Percentiles rank a stretch among this genome's conserved stretches.
phyloP scores from a whole-genome alignment of 2,113 vertebrate genomes.

The Megaceryle maxima region DNA sequence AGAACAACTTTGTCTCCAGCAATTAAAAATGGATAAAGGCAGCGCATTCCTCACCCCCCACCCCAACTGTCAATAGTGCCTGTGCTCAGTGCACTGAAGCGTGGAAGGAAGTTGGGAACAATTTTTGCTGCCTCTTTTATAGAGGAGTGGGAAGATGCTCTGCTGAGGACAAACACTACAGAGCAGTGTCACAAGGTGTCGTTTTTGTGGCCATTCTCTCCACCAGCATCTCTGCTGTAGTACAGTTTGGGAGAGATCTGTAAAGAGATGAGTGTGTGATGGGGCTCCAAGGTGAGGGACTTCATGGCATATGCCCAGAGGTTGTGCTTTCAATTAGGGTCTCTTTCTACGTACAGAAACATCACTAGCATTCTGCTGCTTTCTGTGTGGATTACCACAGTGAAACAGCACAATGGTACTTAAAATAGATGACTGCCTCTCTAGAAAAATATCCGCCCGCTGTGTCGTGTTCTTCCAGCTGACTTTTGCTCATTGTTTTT shows the following conservation, averaged over 20 bases:
- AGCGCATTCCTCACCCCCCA: background rate
- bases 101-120: slow-evolving; percentile 30
- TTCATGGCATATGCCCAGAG: background rate
- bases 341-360: background rate
- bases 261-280: background rate
- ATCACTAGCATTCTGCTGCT: background rate
- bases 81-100: background rate
- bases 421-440: slow-evolving; percentile 50
- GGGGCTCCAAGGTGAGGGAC: background rate
- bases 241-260: background rate
- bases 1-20: slow-evolving; percentile 68
- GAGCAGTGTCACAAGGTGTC: background rate
- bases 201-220: background rate
- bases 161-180: background rate
- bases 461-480: slow-evolving; percentile 34
- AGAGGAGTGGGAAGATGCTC: background rate
- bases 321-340: background rate
- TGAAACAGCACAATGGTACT: slow-evolving; percentile 32
- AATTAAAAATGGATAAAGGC: slow-evolving; percentile 81
- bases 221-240: background rate
- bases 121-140: slow-evolving; percentile 5
- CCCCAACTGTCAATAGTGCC: slow-evolving; percentile 9
- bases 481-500: slow-evolving; percentile 51
- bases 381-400: slow-evolving; percentile 9
- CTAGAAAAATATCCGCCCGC: background rate